Evolutionary conservation across 2,113 vertebrate species (phyloP), one percentile per base, ranked within the genome.

Genomic region (Erythrocebus patas): DNA sequence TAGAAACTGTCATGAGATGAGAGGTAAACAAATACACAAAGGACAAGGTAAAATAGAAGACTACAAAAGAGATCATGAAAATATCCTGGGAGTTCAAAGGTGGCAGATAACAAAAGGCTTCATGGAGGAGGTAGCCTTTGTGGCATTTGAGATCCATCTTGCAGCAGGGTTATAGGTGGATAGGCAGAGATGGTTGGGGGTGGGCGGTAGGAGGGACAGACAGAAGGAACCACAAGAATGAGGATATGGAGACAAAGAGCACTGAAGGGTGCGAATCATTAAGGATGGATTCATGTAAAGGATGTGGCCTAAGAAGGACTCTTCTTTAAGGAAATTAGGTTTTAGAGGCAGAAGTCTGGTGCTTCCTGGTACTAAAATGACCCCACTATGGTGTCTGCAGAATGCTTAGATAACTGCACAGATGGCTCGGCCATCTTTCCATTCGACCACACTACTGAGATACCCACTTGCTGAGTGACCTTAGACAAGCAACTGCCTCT

Each of bases 361-460:
- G 2, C 10, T 0, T 52, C 17, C 1, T 0, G 23, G 14, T 25
- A 7, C 13, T 18, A 14, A 35, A 38, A 40, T 1, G 0, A 30
- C 12, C 23, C 32, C 48, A 5, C 0, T 8, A 27, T 70, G 25
- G 45, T 30, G 20, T 38, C 59, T 57, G 43, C 9, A 1, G 12
- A 45, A 78, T 23, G 25, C 14, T n/a, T 12, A 18, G 78, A 9
- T 35, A 50, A 11, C 25, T 6, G 4, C 38, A 43, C 0, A 8
- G 35, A 32, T 93, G 52, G 6, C 30, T 90, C n/a, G 6, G 35
- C 38, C 59, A 17, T 23, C 45, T 72, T 70, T 25, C 48, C 38
- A 1, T 43, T 40, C 13, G 16, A 6, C 1, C 23, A 9, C 30
- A 5, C 20, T 59, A 20, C 17, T 13, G 16, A 35, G 25, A n/a